These are phyloP conservation scores for Acrobasis repandana DNA, from an alignment of 2,888 invertebrate genomes.

Conservation along the genomic window DNA sequence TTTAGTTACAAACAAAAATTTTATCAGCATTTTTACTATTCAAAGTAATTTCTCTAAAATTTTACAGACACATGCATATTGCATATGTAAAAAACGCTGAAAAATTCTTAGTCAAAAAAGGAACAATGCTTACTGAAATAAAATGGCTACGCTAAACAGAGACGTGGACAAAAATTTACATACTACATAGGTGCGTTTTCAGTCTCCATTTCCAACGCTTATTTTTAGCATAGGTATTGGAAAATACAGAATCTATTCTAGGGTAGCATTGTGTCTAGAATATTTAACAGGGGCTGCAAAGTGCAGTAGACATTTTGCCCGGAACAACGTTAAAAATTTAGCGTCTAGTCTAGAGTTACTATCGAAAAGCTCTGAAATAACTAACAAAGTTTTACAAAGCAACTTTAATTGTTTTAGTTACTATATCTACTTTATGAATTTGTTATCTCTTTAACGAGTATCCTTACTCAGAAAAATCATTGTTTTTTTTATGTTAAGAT, in stretches of 20 bases:
- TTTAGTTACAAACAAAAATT: no score
- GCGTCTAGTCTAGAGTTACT: neutral
- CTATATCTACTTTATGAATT: neutral
- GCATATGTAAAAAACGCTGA: no score
- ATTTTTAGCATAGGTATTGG: conserved; percentile 8
- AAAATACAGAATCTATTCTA: conserved; percentile 11
- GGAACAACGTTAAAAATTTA: conserved; percentile 15
- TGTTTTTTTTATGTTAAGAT: neutral
- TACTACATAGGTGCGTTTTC: conserved; percentile 10
- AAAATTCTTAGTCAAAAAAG: neutral
- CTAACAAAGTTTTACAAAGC: neutral
- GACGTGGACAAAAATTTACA: conserved; percentile 9
- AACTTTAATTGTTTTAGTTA: neutral
- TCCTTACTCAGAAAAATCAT: neutral
- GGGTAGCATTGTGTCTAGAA: conserved; percentile 12
- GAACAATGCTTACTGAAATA: neutral
- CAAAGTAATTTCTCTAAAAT: no score
- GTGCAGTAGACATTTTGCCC: conserved; percentile 18
- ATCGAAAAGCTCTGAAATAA: conserved; percentile 5
- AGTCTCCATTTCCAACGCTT: conserved; percentile 4
- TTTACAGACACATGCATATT: no score
- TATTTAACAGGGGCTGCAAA: conserved; percentile 16
- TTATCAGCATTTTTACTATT: no score
- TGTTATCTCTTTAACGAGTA: neutral
- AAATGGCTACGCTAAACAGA: neutral